Percentiles rank a stretch among this genome's conserved stretches.
Conservation (phyloP, 2,888 invertebrate species). For the Zhuqinia jingwanae region DNA sequence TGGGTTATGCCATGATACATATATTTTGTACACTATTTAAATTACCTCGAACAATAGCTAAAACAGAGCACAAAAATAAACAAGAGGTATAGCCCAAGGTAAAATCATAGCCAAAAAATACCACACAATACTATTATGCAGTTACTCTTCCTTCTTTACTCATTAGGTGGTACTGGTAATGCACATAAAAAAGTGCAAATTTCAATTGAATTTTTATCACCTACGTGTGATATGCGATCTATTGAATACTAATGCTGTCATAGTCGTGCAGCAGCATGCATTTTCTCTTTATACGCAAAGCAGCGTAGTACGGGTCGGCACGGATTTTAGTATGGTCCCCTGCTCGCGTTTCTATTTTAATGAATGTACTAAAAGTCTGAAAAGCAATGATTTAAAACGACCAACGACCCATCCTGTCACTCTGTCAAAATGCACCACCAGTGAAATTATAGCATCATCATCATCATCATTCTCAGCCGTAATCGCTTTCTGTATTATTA, state of each 20-base stretch:
- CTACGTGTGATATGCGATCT: background rate
- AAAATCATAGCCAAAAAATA: no score
- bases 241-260: background rate
- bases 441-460: constrained; percentile 7
- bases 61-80: no score
- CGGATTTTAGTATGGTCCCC: constrained; percentile 5
- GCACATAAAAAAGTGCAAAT: background rate
- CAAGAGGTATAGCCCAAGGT: no score
- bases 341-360: constrained; percentile 5
- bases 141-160: background rate
- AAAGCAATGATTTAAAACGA: constrained; percentile 14
- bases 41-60: no score
- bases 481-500: background rate
- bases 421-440: background rate
- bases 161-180: background rate
- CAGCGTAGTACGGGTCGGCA: background rate
- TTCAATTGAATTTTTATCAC: background rate
- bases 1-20: no score
- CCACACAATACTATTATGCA: background rate
- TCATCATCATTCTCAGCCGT: background rate
- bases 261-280: background rate
- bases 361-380: constrained; percentile 2
- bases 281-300: background rate
- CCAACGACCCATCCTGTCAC: constrained; percentile 9
- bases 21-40: no score